These are phyloP conservation scores for Isichthys henryi DNA, from an alignment of 2,113 vertebrate species.

Conservation along the genomic window DNA sequence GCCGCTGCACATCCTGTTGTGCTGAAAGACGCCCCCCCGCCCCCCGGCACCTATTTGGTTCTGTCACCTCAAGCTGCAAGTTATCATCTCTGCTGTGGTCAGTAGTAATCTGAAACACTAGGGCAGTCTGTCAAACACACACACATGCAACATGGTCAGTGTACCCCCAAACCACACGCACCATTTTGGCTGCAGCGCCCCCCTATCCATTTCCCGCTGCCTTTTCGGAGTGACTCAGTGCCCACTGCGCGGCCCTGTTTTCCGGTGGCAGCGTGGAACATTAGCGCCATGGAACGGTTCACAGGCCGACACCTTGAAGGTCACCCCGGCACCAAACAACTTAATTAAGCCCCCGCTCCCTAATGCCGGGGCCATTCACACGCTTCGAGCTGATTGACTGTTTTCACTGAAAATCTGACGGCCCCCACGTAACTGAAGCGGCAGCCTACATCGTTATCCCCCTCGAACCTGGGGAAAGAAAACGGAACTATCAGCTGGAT, in stretches of 20 bases:
- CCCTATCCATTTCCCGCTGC: not conserved
- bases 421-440: too few relatives aligned
- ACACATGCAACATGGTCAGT: not conserved
- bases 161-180: not conserved
- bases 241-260: too few relatives aligned
- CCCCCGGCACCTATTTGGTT: not conserved
- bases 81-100: not conserved
- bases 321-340: not conserved
- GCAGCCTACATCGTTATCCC: not conserved
- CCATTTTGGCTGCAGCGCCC: not conserved
- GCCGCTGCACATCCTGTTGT: not conserved
- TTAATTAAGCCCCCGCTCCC: not conserved
- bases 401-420: not conserved
- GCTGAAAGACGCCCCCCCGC: not conserved
- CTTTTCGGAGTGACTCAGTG: not conserved
- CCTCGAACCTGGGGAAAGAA: not conserved
- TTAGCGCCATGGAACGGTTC: not conserved
- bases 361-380: not conserved
- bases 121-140: not conserved
- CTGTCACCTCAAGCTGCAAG: not conserved
- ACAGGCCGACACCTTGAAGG: not conserved
- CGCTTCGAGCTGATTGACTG: not conserved
- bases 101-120: not conserved
- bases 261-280: not conserved
- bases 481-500: not conserved